Base-by-base conservation (phyloP, 2,888 invertebrate genomes). In the Dryadula phaetusa region DNA sequence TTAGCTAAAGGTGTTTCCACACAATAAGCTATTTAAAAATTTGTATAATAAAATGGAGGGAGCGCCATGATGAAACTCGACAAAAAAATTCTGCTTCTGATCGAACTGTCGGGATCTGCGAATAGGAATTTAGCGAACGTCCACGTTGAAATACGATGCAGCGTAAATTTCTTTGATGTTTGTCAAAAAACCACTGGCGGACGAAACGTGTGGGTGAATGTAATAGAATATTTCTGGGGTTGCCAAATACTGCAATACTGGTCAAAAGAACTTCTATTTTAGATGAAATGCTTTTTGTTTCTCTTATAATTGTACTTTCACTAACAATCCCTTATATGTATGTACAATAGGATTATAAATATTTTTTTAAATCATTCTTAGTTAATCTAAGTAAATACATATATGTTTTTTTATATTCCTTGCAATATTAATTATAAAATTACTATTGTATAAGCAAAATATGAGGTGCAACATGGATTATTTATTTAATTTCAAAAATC, bases 131-230 rank as follows among this genome's bases (percentile, higher is more conserved):
- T 64, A 64, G 64, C 22, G 46, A 47, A 25, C 44, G 54, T 46
- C 64, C 37, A 47, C 54, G 46, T 64, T 32, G 64, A 54, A 54
- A 64, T 64, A 56, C 46, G 46, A 56, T 47, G 56, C 54, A 64
- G 46, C 16, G 42, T 32, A 52, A 64, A 34, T 22, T 47, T 56
- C 56, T 64, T 64, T 64, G 64, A 64, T 64, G 53, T 64, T 64
- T 56, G 64, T 64, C 63, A 56, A 64, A 64, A 54, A 64, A 54
- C 42, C 64, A 53, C 44, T 10, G 44, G 37, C 54, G 42, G 34
- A 44, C 53, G 53, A 32, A 63, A 32, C 53, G 20, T 40, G 53
- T 44, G 40, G 56, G 56, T 56, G 56, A 56, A 40, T 40, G 56
- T 56, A 56, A 56, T 56, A 56, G 56, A 56, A 56, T 56, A 56